A percentile compares a stretch with the other conserved stretches of the same genome.
Conservation (phyloP, 2,797 vertebrate species). For the Kryptolebias ocellatus region DNA sequence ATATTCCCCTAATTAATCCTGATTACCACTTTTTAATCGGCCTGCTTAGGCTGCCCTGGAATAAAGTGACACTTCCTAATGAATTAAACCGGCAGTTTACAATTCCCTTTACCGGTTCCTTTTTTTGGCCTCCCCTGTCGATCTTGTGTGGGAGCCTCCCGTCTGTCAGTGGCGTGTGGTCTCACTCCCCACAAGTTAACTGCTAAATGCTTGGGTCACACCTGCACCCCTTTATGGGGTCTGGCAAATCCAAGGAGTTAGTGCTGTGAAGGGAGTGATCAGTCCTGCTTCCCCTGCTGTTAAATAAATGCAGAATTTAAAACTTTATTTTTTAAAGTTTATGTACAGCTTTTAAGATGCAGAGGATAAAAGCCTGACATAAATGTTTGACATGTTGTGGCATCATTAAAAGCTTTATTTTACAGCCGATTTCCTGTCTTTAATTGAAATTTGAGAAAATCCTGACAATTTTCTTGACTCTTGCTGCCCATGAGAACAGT, state of each 20-base stretch:
- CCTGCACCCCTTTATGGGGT: constrained; percentile 77
- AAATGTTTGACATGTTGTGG: too few species aligned
- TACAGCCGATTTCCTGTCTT: background rate
- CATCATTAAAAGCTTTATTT: background rate
- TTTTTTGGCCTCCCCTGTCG: constrained; percentile 30
- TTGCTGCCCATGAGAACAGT: constrained; percentile 4
- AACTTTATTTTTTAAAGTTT: constrained; percentile 8
- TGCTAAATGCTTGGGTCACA: constrained; percentile 76
- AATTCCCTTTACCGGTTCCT: constrained; percentile 60
- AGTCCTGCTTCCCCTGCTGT: constrained; percentile 36
- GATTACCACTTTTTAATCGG: constrained; percentile 83
- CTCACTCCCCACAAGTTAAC: constrained; percentile 72
- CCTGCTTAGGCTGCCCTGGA: constrained; percentile 72
- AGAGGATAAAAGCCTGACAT: too few species aligned
- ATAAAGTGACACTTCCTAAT: constrained; percentile 85
- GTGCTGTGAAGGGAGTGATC: constrained; percentile 57
- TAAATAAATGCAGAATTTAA: constrained; percentile 37
- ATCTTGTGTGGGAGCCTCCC: constrained; percentile 61
- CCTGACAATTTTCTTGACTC: constrained; percentile 1
- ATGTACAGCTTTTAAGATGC: too few species aligned
- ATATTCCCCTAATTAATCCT: constrained; percentile 85
- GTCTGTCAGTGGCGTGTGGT: constrained; percentile 77
- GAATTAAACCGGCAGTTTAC: constrained; percentile 79
- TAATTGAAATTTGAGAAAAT: background rate
- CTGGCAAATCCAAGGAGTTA: constrained; percentile 66